Percentiles rank a stretch among this genome's conserved stretches.
Evolutionary conservation across 1,140 invertebrate genomes (phyloP).

Genomic region (Leptinotarsa defecta): DNA sequence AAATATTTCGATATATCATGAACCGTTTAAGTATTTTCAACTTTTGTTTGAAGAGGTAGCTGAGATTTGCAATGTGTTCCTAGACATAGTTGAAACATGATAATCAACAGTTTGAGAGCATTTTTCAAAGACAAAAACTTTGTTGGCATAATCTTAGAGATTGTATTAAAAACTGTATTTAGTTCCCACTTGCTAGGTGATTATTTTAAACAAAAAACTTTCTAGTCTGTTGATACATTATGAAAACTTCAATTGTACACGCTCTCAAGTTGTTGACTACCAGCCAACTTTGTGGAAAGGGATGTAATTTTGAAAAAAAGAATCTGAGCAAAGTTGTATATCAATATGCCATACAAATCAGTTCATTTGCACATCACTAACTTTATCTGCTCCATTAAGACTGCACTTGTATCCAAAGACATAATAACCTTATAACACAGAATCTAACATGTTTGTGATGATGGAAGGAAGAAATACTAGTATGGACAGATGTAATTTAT

Average conservation of each 20-base stretch:
- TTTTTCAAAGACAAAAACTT: too few species aligned
- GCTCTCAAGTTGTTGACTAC: background rate
- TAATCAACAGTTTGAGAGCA: slow-evolving; percentile 22
- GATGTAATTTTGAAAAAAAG: slow-evolving; percentile 6
- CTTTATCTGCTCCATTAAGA: slow-evolving; percentile 33
- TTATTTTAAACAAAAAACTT: too few species aligned
- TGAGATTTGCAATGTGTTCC: slow-evolving; percentile 35
- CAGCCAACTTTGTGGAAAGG: background rate
- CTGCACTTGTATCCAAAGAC: slow-evolving; percentile 48
- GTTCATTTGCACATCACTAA: slow-evolving; percentile 35
- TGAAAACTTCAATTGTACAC: too few species aligned
- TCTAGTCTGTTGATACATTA: too few species aligned
- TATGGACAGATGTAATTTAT: slow-evolving; percentile 39
- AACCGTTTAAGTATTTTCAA: background rate
- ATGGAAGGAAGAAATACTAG: slow-evolving; percentile 31
- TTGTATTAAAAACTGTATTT: too few species aligned
- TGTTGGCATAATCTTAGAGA: too few species aligned
- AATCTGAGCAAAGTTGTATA: slow-evolving; percentile 31
- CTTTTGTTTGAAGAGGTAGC: slow-evolving; percentile 35
- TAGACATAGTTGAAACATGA: slow-evolving; percentile 4
- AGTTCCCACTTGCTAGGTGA: too few species aligned
- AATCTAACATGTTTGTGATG: slow-evolving; percentile 27
- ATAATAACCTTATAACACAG: slow-evolving; percentile 8
- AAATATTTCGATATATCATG: slow-evolving; percentile 1
- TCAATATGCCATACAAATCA: slow-evolving; percentile 37